Evolutionary conservation across 2,888 invertebrate genomes (phyloP).

Genomic region (Caradrina kadenii): DNA sequence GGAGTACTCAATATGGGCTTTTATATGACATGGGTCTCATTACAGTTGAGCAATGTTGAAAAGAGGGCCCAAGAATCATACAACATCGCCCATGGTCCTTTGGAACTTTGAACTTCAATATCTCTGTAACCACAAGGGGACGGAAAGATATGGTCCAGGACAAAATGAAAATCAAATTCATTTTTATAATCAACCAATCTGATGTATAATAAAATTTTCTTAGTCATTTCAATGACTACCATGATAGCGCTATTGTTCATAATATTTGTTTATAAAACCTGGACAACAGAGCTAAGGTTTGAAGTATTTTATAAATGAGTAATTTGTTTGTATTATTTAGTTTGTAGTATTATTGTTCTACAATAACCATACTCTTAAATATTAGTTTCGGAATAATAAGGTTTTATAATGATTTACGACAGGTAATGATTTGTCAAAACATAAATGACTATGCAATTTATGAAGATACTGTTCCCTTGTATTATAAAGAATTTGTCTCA

Average conservation of each 20-base stretch:
- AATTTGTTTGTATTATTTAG: constrained; percentile 1
- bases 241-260: constrained; percentile 28
- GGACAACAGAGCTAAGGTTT: not conserved
- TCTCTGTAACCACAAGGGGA: too few species aligned
- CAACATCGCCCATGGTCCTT: too few species aligned
- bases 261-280: constrained; percentile 37
- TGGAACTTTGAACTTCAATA: too few species aligned
- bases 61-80: too few species aligned
- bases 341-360: not conserved
- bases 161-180: not conserved
- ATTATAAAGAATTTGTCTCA: not conserved
- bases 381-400: not conserved
- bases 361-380: not conserved
- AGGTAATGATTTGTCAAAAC: not conserved
- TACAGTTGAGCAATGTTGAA: too few species aligned
- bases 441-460: constrained; percentile 32
- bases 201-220: not conserved
- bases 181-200: not conserved
- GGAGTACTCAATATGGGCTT: too few species aligned
- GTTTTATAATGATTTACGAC: not conserved
- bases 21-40: too few species aligned
- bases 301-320: not conserved
- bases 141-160: too few species aligned
- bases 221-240: not conserved
- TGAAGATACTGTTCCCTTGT: not conserved